Evolutionary conservation across 2,113 vertebrate genomes (phyloP).

Genomic region (Hemicordylus capensis): DNA sequence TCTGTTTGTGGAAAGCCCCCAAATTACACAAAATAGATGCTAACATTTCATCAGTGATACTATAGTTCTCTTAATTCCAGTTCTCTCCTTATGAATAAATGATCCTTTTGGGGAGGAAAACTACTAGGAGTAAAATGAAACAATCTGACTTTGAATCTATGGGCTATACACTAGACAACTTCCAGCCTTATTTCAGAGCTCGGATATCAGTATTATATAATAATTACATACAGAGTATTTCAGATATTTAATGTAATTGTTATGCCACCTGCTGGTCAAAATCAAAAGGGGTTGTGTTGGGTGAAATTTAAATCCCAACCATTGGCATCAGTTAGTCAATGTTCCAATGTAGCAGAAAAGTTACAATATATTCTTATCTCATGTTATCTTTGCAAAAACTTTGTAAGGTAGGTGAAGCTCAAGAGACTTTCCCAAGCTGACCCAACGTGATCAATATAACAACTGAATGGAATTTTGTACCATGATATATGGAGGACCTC

Average conservation of each 20-base stretch:
- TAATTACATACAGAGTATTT: neutral
- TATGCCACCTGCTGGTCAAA: conserved; percentile 69
- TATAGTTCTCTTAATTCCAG: neutral
- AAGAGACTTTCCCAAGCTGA: neutral
- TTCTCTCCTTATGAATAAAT: neutral
- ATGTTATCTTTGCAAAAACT: neutral
- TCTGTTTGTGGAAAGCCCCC: no score
- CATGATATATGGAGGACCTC: neutral
- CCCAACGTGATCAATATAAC: neutral
- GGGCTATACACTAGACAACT: neutral
- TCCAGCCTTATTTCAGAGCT: neutral
- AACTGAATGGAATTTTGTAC: neutral
- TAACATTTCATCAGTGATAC: neutral
- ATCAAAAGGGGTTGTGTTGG: neutral
- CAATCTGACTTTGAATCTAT: neutral
- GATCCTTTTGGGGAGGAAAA: neutral
- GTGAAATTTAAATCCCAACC: conserved; percentile 8
- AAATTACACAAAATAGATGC: no score
- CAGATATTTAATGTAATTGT: conserved; percentile 58
- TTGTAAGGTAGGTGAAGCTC: neutral
- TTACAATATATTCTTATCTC: neutral
- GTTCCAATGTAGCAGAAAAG: accelerated
- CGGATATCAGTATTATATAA: neutral
- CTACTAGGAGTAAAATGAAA: neutral
- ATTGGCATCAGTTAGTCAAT: accelerated